Base-by-base conservation (phyloP, 2,888 invertebrate genomes). In the Mycalesis mineus region DNA sequence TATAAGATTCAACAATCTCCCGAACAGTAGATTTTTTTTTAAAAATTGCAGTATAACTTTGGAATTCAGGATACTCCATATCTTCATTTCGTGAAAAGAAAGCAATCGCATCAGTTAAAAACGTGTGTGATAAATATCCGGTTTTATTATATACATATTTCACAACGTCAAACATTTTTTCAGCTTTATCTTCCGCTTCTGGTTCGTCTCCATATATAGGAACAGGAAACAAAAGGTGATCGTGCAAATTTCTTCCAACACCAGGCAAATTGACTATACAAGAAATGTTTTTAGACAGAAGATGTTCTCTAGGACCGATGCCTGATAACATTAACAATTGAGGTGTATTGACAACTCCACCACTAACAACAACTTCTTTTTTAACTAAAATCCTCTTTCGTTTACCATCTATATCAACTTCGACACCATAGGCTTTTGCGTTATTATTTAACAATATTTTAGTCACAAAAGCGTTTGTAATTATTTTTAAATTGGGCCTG, bases 31-130 rank as follows among this genome's bases (percentile, higher is more conserved):
- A 53, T n/a, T 53, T 58, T 29, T 49, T 49, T 37, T 13, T 9
- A 65, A 59, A 68, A 44, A 72, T 48, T 2, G n/a, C 3, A 2
- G 77, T 29, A 64, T 78, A 77, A 15, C 62, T 72, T 68, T 84
- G 73, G 61, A 73, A 84, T 68, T 83, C 72, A 0, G 83, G 80
- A 49, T 71, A 72, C 0, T 58, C 68, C 64, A 80, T 60, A 70
- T 74, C 68, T 68, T 74, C 11, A 73, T 72, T 61, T 0, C 61
- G 48, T 0, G 78, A 71, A 65, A 64, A 80, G 65, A 78, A 78
- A 14, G 75, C 70, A 8, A 69, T 9, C 7, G 74, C 92, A 76
- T 95, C 94, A 50, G 91, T 84, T n/a, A 91, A 86, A 1, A 77
- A 82, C 5, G 76, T 79, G 48, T 83, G 79, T 1, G 88, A 82